Base-by-base conservation (phyloP, 2,888 invertebrate species). In the Chloroclystis v-ata region DNA sequence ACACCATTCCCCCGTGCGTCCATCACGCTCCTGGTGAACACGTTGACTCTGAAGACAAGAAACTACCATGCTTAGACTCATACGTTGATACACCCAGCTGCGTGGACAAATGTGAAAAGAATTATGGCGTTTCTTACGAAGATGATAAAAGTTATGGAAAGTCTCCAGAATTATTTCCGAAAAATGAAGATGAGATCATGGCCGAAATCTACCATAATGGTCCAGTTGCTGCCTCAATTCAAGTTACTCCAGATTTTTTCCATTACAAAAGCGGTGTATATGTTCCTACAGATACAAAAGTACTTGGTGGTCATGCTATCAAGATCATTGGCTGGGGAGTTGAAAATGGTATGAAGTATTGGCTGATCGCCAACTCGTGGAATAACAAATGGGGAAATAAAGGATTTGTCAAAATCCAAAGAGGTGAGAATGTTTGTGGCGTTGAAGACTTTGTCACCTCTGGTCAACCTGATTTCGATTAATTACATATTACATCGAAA, bases 291-390 rank as follows among this genome's bases (percentile, higher is more conserved):
- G 7, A 5, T 5, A 49, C 44, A 4, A 9, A 35, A 0, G 1
- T n/a, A 8, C 0, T 43, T 2, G 32, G 33, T 26, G 5, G 6
- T 1, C 56, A 53, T 13, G 53, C 48, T 12, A 40, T 49, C 1
- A 56, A 53, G 29, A 91, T 91, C 60, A 90, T 95, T 28, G 95
- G 96, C 5, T 96, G 94, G 93, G 95, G 95, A 14, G 89, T 88
- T 0, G 92, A 93, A 47, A 84, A 90, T 29, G 89, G 89, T 3
- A 88, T 88, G 1, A 91, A 92, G 4, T 96, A 95, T 72, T 96
- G 95, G 95, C 83, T 94, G 7, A 89, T 93, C 53, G 95, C 93
- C 45, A 96, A 96, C 81, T 94, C 94, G 0, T 96, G 95, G 95
- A 95, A 95, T 75, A 84, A 87, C 1, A 94, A 94, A 70, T 96